Evolutionary conservation across 2,113 vertebrate genomes (phyloP).

Genomic region (Fulica atra): DNA sequence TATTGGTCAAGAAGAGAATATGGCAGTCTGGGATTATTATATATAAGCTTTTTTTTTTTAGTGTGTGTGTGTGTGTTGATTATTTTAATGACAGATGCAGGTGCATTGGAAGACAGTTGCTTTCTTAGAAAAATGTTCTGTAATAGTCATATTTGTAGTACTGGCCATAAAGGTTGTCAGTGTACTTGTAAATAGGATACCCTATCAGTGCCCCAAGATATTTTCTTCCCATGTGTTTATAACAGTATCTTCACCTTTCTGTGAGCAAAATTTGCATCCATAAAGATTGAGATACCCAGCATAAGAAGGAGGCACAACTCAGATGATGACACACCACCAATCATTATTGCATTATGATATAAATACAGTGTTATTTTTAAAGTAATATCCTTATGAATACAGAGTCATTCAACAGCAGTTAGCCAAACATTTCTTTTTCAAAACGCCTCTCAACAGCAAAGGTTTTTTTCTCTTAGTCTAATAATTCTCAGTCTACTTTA

Average conservation of each 20-base stretch:
- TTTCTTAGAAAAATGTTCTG: not conserved
- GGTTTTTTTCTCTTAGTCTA: not conserved
- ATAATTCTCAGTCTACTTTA: constrained; percentile 30
- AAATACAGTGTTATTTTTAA: not conserved
- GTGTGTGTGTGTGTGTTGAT: too few species aligned
- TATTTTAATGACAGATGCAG: not conserved
- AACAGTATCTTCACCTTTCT: not conserved
- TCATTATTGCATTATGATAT: not conserved
- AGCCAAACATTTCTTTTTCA: not conserved
- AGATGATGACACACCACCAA: not conserved
- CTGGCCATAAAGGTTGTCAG: not conserved
- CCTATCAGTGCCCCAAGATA: not conserved
- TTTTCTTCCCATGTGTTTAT: not conserved
- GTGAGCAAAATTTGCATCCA: not conserved
- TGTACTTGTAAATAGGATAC: not conserved
- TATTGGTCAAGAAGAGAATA: not conserved
- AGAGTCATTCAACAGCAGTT: constrained; percentile 26
- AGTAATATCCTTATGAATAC: not conserved
- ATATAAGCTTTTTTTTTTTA: rapidly evolving
- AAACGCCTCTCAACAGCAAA: not conserved
- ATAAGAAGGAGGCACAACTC: not conserved
- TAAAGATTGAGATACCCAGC: not conserved
- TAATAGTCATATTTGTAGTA: not conserved
- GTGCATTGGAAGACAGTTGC: not conserved
- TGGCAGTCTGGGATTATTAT: rapidly evolving